Percentiles rank a stretch among this genome's conserved stretches.
phyloP scores from a whole-genome alignment of 2,888 invertebrate species.

The Dorcus hopei region DNA sequence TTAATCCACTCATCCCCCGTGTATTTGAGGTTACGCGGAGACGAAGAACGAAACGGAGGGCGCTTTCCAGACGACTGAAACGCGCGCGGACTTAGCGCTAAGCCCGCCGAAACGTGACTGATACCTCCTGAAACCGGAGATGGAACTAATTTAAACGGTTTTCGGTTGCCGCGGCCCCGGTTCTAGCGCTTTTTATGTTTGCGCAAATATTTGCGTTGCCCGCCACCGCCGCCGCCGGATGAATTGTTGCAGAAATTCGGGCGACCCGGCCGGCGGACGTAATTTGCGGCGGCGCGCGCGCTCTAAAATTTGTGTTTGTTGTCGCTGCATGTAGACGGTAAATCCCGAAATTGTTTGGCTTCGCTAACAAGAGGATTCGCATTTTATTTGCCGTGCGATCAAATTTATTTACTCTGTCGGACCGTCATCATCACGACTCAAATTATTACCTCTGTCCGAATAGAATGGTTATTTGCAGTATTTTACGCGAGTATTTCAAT shows the following conservation, averaged over 20 bases:
- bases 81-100: constrained; percentile 11
- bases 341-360: no score
- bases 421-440: constrained; percentile 4
- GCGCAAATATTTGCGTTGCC: no score
- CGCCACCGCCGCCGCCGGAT: no score
- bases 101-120: constrained; percentile 16
- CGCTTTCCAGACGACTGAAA: neutral
- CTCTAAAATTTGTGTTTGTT: no score
- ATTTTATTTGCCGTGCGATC: constrained; percentile 6
- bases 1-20: constrained; percentile 3
- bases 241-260: no score
- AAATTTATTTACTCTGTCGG: constrained; percentile 10
- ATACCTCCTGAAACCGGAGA: constrained; percentile 18
- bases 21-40: no score
- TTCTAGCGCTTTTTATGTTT: neutral
- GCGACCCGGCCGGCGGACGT: no score
- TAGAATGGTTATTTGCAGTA: no score
- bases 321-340: no score
- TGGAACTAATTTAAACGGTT: constrained; percentile 17
- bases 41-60: no score
- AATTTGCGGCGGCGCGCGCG: no score
- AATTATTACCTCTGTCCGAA: neutral
- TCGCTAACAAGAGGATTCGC: neutral
- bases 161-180: constrained; percentile 10
- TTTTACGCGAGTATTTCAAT: no score